Conservation (phyloP, 2,888 invertebrate species). For the Nemotelus nigrinus region DNA sequence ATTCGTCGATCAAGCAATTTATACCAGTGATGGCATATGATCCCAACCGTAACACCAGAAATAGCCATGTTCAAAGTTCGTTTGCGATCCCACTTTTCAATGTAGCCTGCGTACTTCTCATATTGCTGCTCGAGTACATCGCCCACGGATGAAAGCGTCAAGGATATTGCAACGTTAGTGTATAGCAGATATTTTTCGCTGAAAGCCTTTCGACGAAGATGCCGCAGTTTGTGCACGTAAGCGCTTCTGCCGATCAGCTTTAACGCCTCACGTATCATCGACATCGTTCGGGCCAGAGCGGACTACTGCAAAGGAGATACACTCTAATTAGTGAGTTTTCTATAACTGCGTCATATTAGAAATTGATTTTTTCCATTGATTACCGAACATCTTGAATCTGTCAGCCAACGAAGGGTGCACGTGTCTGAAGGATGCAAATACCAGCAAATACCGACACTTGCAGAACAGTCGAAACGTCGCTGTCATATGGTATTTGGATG, state of each 20-base stretch:
- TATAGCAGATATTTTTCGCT: conserved; percentile 74
- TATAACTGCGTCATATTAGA: conserved; percentile 25
- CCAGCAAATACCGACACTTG: too few relatives aligned
- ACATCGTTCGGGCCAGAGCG: conserved; percentile 22
- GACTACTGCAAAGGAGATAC: conserved; percentile 23
- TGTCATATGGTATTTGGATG: too few relatives aligned
- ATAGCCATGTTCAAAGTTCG: conserved; percentile 81
- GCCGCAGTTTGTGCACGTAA: conserved; percentile 53
- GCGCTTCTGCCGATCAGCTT: conserved; percentile 40
- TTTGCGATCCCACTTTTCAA: conserved; percentile 68
- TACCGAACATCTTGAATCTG: conserved; percentile 36
- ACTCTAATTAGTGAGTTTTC: background rate
- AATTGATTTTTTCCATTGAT: conserved; percentile 24
- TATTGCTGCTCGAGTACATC: conserved; percentile 84
- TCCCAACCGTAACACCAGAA: conserved; percentile 80
- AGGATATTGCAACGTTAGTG: conserved; percentile 83
- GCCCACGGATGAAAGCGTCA: conserved; percentile 78
- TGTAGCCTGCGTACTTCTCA: conserved; percentile 71
- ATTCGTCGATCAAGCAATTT: conserved; percentile 76
- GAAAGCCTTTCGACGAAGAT: conserved; percentile 67
- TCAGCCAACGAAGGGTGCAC: conserved; percentile 17
- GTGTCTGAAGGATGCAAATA: background rate
- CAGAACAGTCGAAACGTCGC: too few relatives aligned
- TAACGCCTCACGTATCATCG: conserved; percentile 45
- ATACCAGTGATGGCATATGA: conserved; percentile 90